A percentile compares a stretch with the other conserved stretches of the same genome.
Conservation (phyloP, 2,797 vertebrate species). For the Limnodromus scolopaceus region DNA sequence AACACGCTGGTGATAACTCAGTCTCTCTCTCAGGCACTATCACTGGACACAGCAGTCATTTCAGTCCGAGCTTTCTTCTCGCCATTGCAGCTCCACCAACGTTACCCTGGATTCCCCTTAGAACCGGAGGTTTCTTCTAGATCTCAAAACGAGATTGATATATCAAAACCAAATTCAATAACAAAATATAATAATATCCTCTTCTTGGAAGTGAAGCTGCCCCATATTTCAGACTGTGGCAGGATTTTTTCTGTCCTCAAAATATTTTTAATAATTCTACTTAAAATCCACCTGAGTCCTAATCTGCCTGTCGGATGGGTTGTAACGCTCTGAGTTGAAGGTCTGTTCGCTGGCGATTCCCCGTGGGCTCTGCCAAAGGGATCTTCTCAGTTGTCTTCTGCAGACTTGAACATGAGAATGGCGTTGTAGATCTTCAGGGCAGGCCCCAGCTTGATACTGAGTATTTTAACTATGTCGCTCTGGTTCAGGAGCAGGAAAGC, state of each 20-base stretch:
- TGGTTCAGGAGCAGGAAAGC: constrained; percentile 94
- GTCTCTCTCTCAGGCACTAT: constrained; percentile 58
- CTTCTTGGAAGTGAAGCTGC: constrained; percentile 74
- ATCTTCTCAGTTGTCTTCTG: constrained; percentile 73
- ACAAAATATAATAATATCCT: constrained; percentile 69
- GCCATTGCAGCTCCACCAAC: constrained; percentile 54
- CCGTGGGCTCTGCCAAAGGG: not conserved
- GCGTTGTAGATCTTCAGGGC: constrained; percentile 95
- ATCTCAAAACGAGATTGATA: constrained; percentile 75
- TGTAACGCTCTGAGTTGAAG: not conserved
- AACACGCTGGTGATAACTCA: not conserved
- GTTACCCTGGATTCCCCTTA: constrained; percentile 70
- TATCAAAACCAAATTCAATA: constrained; percentile 62
- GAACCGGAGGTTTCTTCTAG: constrained; percentile 68
- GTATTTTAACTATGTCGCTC: constrained; percentile 88
- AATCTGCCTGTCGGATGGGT: not conserved
- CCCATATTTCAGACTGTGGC: constrained; percentile 48
- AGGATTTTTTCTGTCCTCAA: constrained; percentile 42
- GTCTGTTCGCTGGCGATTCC: not conserved
- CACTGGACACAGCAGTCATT: not conserved
- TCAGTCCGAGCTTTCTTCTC: not conserved
- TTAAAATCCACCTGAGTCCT: not conserved
- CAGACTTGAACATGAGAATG: constrained; percentile 90
- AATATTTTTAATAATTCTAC: constrained; percentile 14
- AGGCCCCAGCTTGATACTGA: constrained; percentile 92